Percentiles rank a stretch among this genome's conserved stretches.
phyloP scores from a whole-genome alignment of 2,888 invertebrate species.

The Lasioglossum marginatum region DNA sequence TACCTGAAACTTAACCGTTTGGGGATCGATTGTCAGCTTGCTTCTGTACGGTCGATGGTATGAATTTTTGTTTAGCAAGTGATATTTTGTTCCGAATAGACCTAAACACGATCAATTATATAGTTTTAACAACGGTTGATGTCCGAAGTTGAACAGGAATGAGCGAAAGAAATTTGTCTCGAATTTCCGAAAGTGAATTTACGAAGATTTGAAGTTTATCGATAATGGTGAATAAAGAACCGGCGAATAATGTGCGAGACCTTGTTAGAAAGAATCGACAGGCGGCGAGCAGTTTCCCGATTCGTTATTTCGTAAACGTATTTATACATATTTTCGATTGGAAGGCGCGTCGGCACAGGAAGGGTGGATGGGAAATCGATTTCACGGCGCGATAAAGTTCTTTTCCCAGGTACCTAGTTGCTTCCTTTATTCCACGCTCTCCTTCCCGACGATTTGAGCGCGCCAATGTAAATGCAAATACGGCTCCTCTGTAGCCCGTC shows the following conservation, averaged over 20 bases:
- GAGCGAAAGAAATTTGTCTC: neutral
- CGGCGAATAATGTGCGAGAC: neutral
- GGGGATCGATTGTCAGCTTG: too few species aligned
- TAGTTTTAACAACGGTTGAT: too few species aligned
- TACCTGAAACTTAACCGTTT: too few species aligned
- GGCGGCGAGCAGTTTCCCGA: neutral
- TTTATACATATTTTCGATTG: conserved; percentile 24
- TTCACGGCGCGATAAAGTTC: conserved; percentile 59
- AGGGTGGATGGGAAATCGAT: conserved; percentile 44
- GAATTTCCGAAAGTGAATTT: neutral
- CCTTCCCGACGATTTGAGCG: conserved; percentile 65
- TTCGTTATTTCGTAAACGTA: conserved; percentile 19
- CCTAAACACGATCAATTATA: too few species aligned
- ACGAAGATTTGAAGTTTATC: neutral
- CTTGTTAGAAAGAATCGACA: neutral
- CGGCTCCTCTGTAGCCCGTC: conserved; percentile 46
- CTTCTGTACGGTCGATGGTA: too few species aligned
- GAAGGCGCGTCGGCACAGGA: too few species aligned
- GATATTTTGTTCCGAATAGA: too few species aligned
- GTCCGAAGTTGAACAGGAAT: neutral
- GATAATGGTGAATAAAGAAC: neutral
- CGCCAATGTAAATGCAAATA: conserved; percentile 73
- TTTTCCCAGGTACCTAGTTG: conserved; percentile 44
- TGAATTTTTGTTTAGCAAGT: too few species aligned
- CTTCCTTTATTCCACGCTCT: conserved; percentile 60